Evolutionary conservation across 2,888 invertebrate species (phyloP), one percentile per base, ranked within the genome.

Genomic region (Tinea pellionella): DNA sequence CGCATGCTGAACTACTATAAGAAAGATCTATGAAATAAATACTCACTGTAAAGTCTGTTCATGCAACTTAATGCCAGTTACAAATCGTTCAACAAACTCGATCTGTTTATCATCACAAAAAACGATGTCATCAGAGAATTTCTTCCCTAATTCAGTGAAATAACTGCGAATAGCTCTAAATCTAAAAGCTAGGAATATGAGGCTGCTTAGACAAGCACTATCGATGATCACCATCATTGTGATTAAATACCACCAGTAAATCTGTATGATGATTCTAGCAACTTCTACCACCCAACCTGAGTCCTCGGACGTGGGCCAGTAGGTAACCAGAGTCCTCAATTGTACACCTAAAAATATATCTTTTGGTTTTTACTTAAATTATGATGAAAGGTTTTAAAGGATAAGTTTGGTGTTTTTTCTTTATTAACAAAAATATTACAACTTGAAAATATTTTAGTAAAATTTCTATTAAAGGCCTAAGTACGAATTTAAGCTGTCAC

Each of bases 231-330:
- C 41, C 80, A 81, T 78, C 37, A 73, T 67, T 6, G 66, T 64
- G 2, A 78, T 69, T 1, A 75, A 62, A 60, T 63, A 72, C 67
- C 74, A 80, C 76, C 78, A 80, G 62, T 79, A 78, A 9, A 73
- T 59, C 15, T 77, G 68, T 0, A 69, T 64, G 37, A 78, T 60
- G 62, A 77, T 65, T 0, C 75, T 67, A 0, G 75, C 42, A 0
- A 78, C 63, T 59, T 73, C 71, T 3, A 69, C 63, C 0, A 69
- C 7, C 4, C 70, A 4, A 0, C 78, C 78, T 0, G 66, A 63
- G 0, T 68, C 60, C 1, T 65, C 60, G n/a, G 67, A 51, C 1
- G 61, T 61, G 0, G 81, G 81, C 59, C 67, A 73, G 55, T 64
- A 73, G 0, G 74, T 71, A 0, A 78, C 74, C 67, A 74, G 75